Conservation (phyloP, 37 sponge, comb jelly and placozoan species). For the Crambe crambe region DNA sequence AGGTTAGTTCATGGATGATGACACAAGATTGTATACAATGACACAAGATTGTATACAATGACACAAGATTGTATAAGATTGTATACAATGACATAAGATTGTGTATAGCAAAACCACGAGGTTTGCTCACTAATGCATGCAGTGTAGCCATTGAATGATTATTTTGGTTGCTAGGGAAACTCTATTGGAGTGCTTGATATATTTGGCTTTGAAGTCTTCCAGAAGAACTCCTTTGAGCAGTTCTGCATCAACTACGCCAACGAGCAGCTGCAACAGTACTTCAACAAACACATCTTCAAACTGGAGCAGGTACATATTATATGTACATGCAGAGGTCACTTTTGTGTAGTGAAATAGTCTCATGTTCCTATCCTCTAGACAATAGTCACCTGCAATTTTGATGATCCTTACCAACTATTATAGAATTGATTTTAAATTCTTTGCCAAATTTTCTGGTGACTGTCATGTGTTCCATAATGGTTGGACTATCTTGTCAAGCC, state of each 20-base stretch:
- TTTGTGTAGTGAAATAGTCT: no score
- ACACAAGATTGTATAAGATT: neutral
- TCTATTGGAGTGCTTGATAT: constrained; percentile 97
- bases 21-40: neutral
- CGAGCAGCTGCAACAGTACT: constrained; percentile 98
- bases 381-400: no score
- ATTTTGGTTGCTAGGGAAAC: neutral
- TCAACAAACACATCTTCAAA: constrained; percentile 97
- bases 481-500: no score
- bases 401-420: no score
- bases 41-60: neutral
- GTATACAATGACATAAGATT: neutral
- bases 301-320: constrained; percentile 91
- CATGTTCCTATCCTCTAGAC: no score
- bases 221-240: constrained; percentile 96
- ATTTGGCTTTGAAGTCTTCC: constrained; percentile 97
- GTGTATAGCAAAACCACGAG: no score
- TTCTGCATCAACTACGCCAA: constrained; percentile 99
- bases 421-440: no score
- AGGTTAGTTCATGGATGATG: constrained; percentile 10
- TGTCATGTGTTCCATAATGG: no score
- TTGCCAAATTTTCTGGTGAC: no score
- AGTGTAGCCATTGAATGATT: no score
- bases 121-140: no score
- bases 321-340: no score